Percentiles rank a stretch among this genome's conserved stretches.
Conservation (phyloP, 2,888 invertebrate genomes). For the Cosmia trapezina region DNA sequence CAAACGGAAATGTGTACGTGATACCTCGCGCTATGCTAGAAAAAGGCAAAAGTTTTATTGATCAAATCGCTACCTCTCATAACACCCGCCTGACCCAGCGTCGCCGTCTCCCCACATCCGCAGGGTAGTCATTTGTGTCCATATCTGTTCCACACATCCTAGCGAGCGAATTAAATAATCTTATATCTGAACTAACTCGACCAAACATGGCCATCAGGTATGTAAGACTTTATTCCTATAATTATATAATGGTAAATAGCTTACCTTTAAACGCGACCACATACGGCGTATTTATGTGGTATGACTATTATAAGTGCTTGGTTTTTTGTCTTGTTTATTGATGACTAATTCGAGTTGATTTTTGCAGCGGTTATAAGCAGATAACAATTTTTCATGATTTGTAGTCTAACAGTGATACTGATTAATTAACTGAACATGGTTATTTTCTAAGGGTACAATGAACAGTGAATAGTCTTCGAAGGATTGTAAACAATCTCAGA, state of each 20-base stretch:
- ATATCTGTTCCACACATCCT: conserved; percentile 75
- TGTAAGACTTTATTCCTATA: conserved; percentile 54
- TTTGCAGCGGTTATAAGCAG: conserved; percentile 9
- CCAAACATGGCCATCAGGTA: conserved; percentile 71
- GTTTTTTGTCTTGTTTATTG: conserved; percentile 22
- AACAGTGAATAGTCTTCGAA: background rate
- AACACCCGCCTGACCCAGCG: conserved; percentile 29
- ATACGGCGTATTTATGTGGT: conserved; percentile 43
- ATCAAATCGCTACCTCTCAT: conserved; percentile 47
- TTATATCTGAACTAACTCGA: conserved; percentile 66
- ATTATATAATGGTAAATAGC: conserved; percentile 53
- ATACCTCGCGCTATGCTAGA: background rate
- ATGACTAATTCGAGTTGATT: conserved; percentile 25
- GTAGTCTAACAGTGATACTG: background rate
- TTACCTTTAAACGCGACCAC: conserved; percentile 49
- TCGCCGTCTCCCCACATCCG: conserved; percentile 62
- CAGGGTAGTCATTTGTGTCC: conserved; percentile 73
- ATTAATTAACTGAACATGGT: background rate
- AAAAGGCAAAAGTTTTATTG: background rate
- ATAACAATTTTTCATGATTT: background rate
- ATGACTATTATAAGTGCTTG: conserved; percentile 35
- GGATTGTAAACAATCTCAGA: background rate
- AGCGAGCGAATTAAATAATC: conserved; percentile 68
- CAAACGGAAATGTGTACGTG: background rate
- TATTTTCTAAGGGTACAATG: background rate